These are phyloP conservation scores for Phthorimaea operculella DNA, from an alignment of 1,140 invertebrate species.

Conservation along the genomic window DNA sequence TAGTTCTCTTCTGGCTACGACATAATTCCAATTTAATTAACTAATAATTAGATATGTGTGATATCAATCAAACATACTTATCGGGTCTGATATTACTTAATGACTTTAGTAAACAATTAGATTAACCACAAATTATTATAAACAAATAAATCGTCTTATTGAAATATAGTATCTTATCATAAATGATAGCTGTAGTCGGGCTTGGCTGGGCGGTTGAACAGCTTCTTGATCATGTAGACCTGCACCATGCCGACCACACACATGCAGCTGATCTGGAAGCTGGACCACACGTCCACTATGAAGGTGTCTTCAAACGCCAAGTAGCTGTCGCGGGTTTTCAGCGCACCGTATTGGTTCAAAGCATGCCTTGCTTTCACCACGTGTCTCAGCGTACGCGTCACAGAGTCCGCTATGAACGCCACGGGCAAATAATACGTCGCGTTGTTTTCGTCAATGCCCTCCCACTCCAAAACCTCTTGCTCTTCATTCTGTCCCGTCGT, in stretches of 20 bases:
- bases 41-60: no score
- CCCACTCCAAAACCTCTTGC: constrained; percentile 46
- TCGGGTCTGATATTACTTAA: no score
- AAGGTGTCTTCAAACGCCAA: constrained; percentile 52
- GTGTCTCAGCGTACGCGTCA: constrained; percentile 33
- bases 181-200: neutral
- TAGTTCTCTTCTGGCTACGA: no score
- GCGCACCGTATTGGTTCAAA: constrained; percentile 44
- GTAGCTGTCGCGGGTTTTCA: constrained; percentile 46
- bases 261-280: constrained; percentile 52
- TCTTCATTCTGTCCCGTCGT: constrained; percentile 25
- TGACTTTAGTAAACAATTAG: no score
- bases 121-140: no score
- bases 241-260: constrained; percentile 42
- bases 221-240: constrained; percentile 56
- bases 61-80: no score
- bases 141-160: no score
- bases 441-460: constrained; percentile 30
- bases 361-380: constrained; percentile 44
- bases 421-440: constrained; percentile 43
- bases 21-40: no score
- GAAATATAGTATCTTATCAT: no score
- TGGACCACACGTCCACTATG: constrained; percentile 56
- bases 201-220: constrained; percentile 30
- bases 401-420: constrained; percentile 29